Conservation (phyloP, 2,113 vertebrate genomes). For the Pseudorasbora parva region DNA sequence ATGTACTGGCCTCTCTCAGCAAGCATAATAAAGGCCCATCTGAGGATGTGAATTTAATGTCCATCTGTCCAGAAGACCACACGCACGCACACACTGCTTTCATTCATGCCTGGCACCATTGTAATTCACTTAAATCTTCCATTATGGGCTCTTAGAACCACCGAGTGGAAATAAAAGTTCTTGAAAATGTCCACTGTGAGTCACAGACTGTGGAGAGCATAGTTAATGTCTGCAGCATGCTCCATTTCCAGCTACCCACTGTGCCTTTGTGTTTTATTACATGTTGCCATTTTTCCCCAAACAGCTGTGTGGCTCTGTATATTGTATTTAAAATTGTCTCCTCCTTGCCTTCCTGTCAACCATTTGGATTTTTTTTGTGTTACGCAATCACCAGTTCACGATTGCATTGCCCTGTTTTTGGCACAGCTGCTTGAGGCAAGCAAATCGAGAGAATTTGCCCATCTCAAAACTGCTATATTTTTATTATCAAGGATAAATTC, state of each 20-base stretch:
- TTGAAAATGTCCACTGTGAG: constrained; percentile 34
- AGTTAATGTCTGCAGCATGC: constrained; percentile 2
- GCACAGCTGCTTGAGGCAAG: neutral
- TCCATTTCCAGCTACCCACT: neutral
- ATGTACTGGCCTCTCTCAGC: constrained; percentile 12
- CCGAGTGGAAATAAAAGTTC: constrained; percentile 23
- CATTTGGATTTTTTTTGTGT: constrained; percentile 3
- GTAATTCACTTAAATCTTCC: constrained; percentile 33
- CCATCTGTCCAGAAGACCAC: neutral
- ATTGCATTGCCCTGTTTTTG: constrained; percentile 7
- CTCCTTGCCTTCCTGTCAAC: neutral
- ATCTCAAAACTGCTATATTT: neutral
- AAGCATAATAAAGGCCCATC: constrained; percentile 22
- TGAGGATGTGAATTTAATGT: constrained; percentile 24
- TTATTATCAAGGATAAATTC: neutral
- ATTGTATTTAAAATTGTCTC: constrained; percentile 1
- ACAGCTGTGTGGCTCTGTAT: constrained; percentile 16
- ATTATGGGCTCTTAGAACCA: constrained; percentile 16
- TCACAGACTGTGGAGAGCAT: neutral
- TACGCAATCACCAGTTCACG: constrained; percentile 5
- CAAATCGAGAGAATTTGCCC: neutral
- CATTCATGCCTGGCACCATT: neutral
- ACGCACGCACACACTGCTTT: neutral
- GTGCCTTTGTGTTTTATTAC: constrained; percentile 3
- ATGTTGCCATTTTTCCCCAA: neutral